Evolutionary conservation across 2,888 invertebrate genomes (phyloP).

Genomic region (Diaperis boleti): DNA sequence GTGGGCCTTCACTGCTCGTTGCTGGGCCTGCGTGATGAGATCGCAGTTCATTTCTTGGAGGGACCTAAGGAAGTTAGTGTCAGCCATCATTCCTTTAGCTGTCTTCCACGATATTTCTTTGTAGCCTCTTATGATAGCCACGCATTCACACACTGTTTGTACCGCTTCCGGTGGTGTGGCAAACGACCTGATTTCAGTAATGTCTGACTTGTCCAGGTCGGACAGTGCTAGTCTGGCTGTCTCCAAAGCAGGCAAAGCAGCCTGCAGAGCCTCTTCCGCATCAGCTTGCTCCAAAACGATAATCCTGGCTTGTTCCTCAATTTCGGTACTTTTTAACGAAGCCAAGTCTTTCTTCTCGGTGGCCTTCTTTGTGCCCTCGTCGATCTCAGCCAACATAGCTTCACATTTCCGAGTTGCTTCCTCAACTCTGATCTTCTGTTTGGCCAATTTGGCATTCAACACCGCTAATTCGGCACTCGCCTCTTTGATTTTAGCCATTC

Average conservation of each 20-base stretch:
- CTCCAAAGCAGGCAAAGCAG: constrained; percentile 88
- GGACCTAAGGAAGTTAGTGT: constrained; percentile 83
- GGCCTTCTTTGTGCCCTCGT: constrained; percentile 77
- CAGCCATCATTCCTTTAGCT: constrained; percentile 93
- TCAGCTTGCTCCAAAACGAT: constrained; percentile 87
- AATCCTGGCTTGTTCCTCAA: constrained; percentile 83
- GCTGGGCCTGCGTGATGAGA: constrained; percentile 78
- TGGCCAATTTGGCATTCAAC: constrained; percentile 82
- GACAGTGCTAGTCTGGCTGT: constrained; percentile 83
- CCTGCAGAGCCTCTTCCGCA: constrained; percentile 83
- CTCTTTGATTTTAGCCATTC: constrained; percentile 86
- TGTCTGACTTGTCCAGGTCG: constrained; percentile 89
- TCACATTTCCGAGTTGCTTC: constrained; percentile 88
- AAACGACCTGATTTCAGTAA: constrained; percentile 92
- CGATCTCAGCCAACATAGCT: constrained; percentile 80
- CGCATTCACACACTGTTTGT: constrained; percentile 90
- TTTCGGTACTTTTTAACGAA: constrained; percentile 82
- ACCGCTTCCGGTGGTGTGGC: constrained; percentile 92
- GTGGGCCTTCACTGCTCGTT: constrained; percentile 78
- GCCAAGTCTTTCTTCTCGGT: constrained; percentile 84
- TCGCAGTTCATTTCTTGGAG: constrained; percentile 91
- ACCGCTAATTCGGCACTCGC: constrained; percentile 85
- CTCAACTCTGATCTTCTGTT: constrained; percentile 85
- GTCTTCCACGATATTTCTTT: constrained; percentile 92
- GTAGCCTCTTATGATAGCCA: constrained; percentile 85